Evolutionary conservation across 2,888 invertebrate species (phyloP), one percentile per base, ranked within the genome.

Genomic region (Thera obeliscata): DNA sequence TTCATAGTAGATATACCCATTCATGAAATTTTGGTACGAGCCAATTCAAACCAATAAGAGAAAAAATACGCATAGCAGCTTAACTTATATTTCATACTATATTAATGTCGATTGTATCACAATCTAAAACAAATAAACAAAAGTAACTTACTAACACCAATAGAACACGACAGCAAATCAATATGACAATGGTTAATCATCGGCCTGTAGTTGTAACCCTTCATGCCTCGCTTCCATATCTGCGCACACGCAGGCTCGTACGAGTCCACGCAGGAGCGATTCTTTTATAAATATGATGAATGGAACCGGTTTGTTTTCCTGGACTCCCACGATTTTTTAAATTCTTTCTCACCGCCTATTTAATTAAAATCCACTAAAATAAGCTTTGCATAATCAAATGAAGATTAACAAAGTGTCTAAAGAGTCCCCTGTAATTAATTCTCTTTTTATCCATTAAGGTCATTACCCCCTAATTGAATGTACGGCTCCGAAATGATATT

Each of bases 161-260:
- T 63, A 8, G 86, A 81, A 72, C 92, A 93, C 2, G 92, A 93
- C 52, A 82, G 84, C 77, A 92, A 70, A 61, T 93, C 92, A n/a
- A 91, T 83, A 70, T 93, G 92, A 66, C 92, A 93, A 67, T 93
- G 92, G 70, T 93, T 93, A 59, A 93, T 78, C 88, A 92, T 90
- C 0, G 86, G 76, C 41, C 81, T 79, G 52, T 68, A 76, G 0
- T 48, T 74, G 49, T 66, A 83, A 0, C 57, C 55, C 4, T 59
- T 46, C 78, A 75, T 80, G 22, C 74, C 70, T 1, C 70, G 72
- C 2, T 75, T 76, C 86, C 83, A 88, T 50, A 91, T 88, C 62
- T 82, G 74, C 4, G 90, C 91, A 65, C 92, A 93, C 2, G 83
- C 89, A 0, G 92, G 92, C 3, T 86, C 83, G 71, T 91, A 93